Evolutionary conservation across 2,113 vertebrate genomes (phyloP).

Genomic region (Noturus placidus): DNA sequence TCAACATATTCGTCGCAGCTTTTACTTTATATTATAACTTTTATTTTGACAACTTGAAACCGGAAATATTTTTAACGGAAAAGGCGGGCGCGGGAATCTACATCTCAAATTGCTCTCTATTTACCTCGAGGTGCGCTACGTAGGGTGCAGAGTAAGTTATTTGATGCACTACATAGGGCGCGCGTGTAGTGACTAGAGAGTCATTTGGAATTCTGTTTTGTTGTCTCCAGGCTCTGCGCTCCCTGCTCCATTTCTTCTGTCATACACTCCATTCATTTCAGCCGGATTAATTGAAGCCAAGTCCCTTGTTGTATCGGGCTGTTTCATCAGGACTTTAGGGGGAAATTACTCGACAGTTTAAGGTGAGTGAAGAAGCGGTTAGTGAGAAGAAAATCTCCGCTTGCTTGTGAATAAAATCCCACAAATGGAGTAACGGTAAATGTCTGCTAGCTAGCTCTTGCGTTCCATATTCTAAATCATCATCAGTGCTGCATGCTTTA

Average conservation of each 20-base stretch:
- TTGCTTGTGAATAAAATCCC: not conserved
- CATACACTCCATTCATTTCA: not conserved
- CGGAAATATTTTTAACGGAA: not conserved
- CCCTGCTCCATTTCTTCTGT: not conserved
- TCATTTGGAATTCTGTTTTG: not conserved
- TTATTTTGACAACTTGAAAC: conserved; percentile 9
- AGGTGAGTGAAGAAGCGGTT: not conserved
- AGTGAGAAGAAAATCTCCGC: not conserved
- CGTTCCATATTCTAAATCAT: not conserved
- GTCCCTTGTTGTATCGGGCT: no score
- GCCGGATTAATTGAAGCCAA: not conserved
- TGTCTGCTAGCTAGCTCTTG: not conserved
- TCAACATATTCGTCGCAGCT: not conserved
- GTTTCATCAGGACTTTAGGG: not conserved
- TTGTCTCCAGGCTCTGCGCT: no score
- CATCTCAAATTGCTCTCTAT: not conserved
- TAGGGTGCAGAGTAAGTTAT: not conserved
- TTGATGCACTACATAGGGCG: not conserved
- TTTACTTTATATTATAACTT: not conserved
- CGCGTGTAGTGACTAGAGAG: not conserved
- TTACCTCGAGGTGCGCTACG: not conserved
- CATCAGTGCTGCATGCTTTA: not conserved
- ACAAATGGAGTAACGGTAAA: not conserved
- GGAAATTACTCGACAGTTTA: not conserved
- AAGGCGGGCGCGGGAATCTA: not conserved